Base-by-base conservation (phyloP, 2,797 vertebrate species). In the Anguilla megastoma region DNA sequence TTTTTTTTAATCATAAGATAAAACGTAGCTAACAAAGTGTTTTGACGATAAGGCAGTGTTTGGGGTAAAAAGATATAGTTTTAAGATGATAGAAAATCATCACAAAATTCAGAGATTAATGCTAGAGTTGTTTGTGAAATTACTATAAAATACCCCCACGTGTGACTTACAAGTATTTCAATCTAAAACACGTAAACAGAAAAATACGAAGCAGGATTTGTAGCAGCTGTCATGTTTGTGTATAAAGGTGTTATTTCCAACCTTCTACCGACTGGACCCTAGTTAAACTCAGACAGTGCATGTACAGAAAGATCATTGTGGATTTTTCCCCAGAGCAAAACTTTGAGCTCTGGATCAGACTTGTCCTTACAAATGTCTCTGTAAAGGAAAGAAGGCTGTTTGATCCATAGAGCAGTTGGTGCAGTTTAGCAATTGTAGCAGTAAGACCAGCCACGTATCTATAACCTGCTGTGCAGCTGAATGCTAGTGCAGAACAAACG, bases 21-120 rank as follows among this genome's bases (percentile, higher is more conserved):
- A 80, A 80, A 85, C 54, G 30, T 71, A 86, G n/a, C 66, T 52
- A 50, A 86, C 45, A 74, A 50, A 24, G 52, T 86, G 56, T 63
- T 41, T 41, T 85, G 58, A 41, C 5, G 16, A 63, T 84, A 18
- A 24, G 27, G n/a, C 56, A 60, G n/a, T 30, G 24, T 86, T 69
- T 63, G 33, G 24, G 10, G 12, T 85, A 30, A 58, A 27, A 66
- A 41, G 0, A 76, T 33, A 27, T 84, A 48, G 45, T 58, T 60
- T 33, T 60, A 21, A 36, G 27, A 33, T 16, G 5, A 56, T 33
- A 56, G 2, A 56, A 0, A 45, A 36, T 41, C 36, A 5, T 58
- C 71, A 45, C 85, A 54, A 16, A 84, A 66, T n/a, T 27, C 21
- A 50, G 80, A 50, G 24, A 27, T 18, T 45, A 36, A 86, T 60